Evolutionary conservation across 2,113 vertebrate genomes (phyloP).

Genomic region (Chinchilla lanigera): DNA sequence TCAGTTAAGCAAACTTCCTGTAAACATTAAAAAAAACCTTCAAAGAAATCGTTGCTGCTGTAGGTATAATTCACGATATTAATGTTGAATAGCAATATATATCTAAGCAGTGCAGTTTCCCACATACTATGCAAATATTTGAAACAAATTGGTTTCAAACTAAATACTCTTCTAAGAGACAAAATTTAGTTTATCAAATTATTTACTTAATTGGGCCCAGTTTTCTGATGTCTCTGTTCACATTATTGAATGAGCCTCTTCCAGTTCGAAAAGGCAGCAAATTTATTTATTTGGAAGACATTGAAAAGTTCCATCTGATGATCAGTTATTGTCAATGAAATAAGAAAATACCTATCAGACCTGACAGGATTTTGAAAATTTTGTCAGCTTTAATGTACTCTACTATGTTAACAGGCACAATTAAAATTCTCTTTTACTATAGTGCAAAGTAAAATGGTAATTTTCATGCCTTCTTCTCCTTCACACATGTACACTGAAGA

Average conservation of each 20-base stretch:
- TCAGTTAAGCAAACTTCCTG: neutral
- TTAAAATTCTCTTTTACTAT: neutral
- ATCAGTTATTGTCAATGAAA: neutral
- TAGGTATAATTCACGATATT: neutral
- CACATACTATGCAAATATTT: neutral
- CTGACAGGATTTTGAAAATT: neutral
- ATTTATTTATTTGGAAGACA: neutral
- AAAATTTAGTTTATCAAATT: neutral
- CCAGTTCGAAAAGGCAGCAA: neutral
- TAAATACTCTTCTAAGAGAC: neutral
- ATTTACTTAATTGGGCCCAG: neutral
- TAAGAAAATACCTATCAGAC: neutral
- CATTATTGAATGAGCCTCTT: neutral
- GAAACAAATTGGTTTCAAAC: neutral
- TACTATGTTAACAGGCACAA: neutral
- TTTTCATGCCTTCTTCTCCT: slow-evolving; percentile 27
- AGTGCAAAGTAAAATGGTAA: neutral
- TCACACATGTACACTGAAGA: neutral
- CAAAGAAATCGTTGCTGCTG: no score
- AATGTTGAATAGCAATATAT: neutral
- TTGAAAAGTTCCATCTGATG: neutral
- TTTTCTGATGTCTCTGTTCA: neutral
- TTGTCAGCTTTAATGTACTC: neutral
- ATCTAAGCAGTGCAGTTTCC: neutral
- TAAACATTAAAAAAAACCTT: neutral